Evolutionary conservation across 2,888 invertebrate genomes (phyloP), one percentile per base, ranked within the genome.

Genomic region (Thera obeliscata): DNA sequence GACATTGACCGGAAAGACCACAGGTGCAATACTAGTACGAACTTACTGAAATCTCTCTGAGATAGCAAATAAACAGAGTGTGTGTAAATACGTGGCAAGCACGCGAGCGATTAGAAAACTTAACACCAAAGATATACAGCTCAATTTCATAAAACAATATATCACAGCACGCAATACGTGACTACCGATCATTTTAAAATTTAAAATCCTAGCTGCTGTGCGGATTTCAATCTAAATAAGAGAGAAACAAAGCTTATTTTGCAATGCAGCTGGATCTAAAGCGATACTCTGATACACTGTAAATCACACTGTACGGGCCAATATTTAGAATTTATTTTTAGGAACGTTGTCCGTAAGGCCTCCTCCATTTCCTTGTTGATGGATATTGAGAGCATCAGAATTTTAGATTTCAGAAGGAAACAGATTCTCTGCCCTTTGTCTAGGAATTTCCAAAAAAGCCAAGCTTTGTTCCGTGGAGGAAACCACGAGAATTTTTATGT

Each of bases 301-400:
- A 79, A 76, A 81, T 80, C 75, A 74, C 73, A 70, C 73, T 75
- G 72, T 71, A 62, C 61, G 71, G 71, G 70, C 72, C 75, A 77
- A 75, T 76, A 78, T 77, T 80, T 76, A 70, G 67, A 75, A 74
- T 79, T 81, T 76, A 78, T 75, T 75, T 74, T 66, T 64, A 60
- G 68, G 41, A 69, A 70, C 22, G 55, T n/a, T 54, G 58, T 49
- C 50, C 48, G 57, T 43, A 56, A 68, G 52, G 72, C 63, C 67
- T 67, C 63, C 71, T 70, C 73, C 70, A 72, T 74, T 74, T 72
- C 72, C 68, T 50, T 50, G 65, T 52, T 60, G 60, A 64, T 61
- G 60, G 52, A 57, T 59, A 50, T 63, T 56, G 54, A 61, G 48
- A 66, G 50, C 22, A 36, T 55, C 50, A 56, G 50, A 48, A 41